phyloP scores from a whole-genome alignment of 2,797 vertebrate genomes.

The Microctenopoma stevenorrisi region DNA sequence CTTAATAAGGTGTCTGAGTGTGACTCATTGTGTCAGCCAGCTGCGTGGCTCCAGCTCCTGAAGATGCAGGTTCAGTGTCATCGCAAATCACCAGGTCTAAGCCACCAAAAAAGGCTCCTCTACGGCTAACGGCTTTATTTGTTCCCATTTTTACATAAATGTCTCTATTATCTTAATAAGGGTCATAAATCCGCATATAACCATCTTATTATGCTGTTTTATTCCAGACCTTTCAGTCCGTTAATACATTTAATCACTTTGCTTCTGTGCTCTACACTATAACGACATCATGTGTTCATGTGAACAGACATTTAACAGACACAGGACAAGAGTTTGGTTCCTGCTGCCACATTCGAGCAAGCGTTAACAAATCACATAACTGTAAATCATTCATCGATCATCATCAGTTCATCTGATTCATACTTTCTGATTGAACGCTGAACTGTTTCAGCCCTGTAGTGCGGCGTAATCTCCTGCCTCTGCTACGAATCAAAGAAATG shows the following conservation, averaged over 20 bases:
- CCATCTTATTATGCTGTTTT: background rate
- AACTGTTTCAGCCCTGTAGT: background rate
- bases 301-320: background rate
- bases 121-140: constrained; percentile 8
- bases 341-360: no score
- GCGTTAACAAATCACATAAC: no score
- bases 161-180: background rate
- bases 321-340: no score
- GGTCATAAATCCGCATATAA: background rate
- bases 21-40: constrained; percentile 6
- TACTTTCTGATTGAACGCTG: background rate
- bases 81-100: constrained; percentile 16
- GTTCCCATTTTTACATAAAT: constrained; percentile 6
- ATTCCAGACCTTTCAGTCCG: no score
- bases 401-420: no score
- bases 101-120: background rate
- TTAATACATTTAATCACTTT: background rate
- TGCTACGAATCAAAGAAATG: background rate
- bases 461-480: background rate
- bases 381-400: background rate
- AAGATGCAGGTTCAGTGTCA: constrained; percentile 7
- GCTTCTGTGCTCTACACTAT: background rate
- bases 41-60: constrained; percentile 2
- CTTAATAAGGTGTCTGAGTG: constrained; percentile 32
- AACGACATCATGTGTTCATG: no score